Evolutionary conservation across 2,113 vertebrate species (phyloP).

Genomic region (Octodon degus): DNA sequence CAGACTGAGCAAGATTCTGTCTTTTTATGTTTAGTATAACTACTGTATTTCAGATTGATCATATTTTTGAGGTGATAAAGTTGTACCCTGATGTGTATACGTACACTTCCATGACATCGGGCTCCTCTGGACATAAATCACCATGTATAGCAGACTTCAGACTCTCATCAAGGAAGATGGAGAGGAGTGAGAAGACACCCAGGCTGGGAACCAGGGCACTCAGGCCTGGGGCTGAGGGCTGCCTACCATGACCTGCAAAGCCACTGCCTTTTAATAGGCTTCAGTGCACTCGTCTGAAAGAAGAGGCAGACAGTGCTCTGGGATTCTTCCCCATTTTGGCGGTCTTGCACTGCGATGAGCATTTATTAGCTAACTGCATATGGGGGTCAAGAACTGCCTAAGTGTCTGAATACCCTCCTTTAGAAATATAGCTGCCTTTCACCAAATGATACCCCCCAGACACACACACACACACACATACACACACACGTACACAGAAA

Average conservation of each 20-base stretch:
- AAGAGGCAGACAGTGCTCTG: neutral
- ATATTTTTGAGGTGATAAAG: neutral
- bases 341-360: neutral
- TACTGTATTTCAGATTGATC: neutral
- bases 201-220: neutral
- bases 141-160: too few species aligned
- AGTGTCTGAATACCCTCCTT: neutral
- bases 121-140: neutral
- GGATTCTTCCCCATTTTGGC: neutral
- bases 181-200: neutral
- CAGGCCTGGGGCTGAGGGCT: neutral
- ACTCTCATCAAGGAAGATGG: neutral
- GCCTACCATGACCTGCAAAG: neutral
- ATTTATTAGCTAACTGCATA: neutral
- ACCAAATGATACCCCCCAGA: neutral
- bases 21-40: neutral
- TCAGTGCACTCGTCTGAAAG: neutral
- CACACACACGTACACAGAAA: neutral
- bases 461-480: neutral
- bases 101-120: neutral
- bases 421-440: conserved; percentile 14
- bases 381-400: neutral
- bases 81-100: neutral
- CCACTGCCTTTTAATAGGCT: neutral
- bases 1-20: neutral